These are phyloP conservation scores for Drosophila sucinea DNA, from an alignment of 1,140 invertebrate genomes.

Conservation along the genomic window DNA sequence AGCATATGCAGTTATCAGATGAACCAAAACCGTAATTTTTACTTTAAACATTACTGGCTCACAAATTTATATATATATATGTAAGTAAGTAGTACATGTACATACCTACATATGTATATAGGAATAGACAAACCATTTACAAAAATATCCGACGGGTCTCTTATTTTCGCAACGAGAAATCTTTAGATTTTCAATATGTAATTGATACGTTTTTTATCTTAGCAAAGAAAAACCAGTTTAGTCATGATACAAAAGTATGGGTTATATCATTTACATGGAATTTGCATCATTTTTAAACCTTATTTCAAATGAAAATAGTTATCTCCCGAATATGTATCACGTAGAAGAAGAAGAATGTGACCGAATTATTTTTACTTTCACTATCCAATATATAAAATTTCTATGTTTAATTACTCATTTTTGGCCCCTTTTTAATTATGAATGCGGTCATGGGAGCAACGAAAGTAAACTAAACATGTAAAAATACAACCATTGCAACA, in stretches of 20 bases:
- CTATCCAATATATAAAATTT: neutral
- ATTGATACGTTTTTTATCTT: neutral
- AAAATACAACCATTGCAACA: constrained; percentile 39
- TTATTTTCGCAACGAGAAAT: too few species aligned
- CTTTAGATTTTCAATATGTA: neutral
- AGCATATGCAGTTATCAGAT: too few species aligned
- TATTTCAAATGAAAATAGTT: neutral
- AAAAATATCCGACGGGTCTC: too few species aligned
- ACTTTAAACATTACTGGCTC: too few species aligned
- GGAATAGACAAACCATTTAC: neutral
- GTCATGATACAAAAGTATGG: neutral
- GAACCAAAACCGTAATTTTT: too few species aligned
- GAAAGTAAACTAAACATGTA: constrained; percentile 10
- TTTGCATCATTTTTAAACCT: neutral
- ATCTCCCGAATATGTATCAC: neutral
- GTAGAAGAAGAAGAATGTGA: constrained; percentile 1
- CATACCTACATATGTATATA: neutral
- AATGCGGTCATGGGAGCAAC: neutral
- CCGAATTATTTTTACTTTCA: constrained; percentile 1
- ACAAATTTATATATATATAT: too few species aligned
- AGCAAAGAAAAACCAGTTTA: neutral
- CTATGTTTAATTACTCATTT: neutral
- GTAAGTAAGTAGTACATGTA: too few species aligned
- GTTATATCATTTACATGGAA: neutral
- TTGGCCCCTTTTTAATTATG: neutral